phyloP scores from a whole-genome alignment of 2,888 invertebrate species.

The Lottia scabra region DNA sequence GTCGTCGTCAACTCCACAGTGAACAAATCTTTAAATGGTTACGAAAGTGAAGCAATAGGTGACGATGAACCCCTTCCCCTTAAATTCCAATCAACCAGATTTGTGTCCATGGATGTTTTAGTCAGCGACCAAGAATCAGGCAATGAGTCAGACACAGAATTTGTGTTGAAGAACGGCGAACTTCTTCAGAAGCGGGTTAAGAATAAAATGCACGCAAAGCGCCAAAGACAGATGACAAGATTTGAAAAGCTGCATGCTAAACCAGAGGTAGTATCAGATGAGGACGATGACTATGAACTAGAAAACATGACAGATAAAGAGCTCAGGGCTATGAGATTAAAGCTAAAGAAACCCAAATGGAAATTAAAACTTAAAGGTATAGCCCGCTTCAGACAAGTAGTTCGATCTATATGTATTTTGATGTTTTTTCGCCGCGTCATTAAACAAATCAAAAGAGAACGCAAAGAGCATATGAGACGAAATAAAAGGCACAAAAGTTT shows the following conservation, averaged over 20 bases:
- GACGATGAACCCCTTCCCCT: too few species aligned
- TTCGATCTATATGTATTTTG: constrained; percentile 2
- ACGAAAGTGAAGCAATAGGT: too few species aligned
- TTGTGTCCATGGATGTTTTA: background rate
- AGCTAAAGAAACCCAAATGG: background rate
- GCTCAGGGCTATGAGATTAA: constrained; percentile 15
- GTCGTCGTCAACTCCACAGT: too few species aligned
- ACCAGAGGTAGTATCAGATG: background rate
- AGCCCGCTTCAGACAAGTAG: constrained; percentile 13
- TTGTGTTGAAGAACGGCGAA: constrained; percentile 9
- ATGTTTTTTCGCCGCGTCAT: constrained; percentile 6
- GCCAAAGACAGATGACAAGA: constrained; percentile 9
- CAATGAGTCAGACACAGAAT: background rate
- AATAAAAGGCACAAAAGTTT: background rate
- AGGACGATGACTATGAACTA: background rate
- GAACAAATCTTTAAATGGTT: too few species aligned
- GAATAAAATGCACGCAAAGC: constrained; percentile 14
- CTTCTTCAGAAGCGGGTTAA: constrained; percentile 9
- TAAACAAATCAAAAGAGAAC: background rate
- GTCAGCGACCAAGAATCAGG: background rate
- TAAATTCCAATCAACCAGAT: background rate
- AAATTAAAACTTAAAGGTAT: constrained; percentile 4
- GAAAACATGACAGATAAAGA: constrained; percentile 10
- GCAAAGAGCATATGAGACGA: background rate
- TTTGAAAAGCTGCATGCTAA: constrained; percentile 9